phyloP scores from a whole-genome alignment of 2,888 invertebrate genomes.

The Herminia tarsipennalis region DNA sequence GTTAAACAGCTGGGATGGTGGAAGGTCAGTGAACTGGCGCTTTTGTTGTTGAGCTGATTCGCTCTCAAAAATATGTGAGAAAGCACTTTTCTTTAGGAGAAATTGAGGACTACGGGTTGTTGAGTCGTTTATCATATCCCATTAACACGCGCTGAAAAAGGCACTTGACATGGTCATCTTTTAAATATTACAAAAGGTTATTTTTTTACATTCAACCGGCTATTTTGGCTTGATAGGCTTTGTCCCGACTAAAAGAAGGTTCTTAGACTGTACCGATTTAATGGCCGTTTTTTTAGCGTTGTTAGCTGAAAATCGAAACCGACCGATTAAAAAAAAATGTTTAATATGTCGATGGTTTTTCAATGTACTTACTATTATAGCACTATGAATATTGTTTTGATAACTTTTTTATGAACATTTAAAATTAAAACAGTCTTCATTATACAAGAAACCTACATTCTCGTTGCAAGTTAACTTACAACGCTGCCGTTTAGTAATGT shows the following conservation, averaged over 20 bases:
- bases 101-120: not conserved
- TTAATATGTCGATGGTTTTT: too few species aligned
- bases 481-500: constrained; percentile 50
- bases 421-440: not conserved
- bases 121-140: constrained; percentile 3
- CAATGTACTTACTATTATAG: too few species aligned
- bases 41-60: constrained; percentile 5
- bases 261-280: too few species aligned
- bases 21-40: constrained; percentile 1
- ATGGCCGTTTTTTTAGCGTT: too few species aligned
- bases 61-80: constrained; percentile 6
- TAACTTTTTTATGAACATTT: too few species aligned
- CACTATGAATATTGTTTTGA: too few species aligned
- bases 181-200: not conserved
- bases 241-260: too few species aligned
- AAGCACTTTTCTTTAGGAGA: not conserved
- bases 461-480: constrained; percentile 6
- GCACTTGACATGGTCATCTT: not conserved
- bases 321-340: too few species aligned
- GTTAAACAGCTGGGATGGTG: constrained; percentile 5
- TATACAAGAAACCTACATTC: constrained; percentile 7
- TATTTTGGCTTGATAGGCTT: too few species aligned
- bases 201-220: too few species aligned
- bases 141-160: too few species aligned
- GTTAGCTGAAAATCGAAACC: too few species aligned